Conservation (phyloP, 2,888 invertebrate species). For the Epirrhoe alternata region DNA sequence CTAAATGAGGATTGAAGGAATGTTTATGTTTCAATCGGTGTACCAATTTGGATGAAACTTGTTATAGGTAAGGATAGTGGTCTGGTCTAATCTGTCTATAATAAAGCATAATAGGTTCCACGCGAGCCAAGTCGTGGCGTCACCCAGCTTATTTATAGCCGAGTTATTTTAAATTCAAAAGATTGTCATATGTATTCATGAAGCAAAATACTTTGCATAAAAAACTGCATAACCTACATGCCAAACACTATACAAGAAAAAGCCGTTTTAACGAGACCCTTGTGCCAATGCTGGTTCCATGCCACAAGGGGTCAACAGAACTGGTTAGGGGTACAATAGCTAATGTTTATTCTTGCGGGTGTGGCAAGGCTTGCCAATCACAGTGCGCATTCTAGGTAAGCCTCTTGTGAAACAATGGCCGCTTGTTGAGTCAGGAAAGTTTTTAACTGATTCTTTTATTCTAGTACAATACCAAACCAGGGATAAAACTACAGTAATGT, state of each 20-base stretch:
- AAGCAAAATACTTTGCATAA: neutral
- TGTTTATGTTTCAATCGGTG: no score
- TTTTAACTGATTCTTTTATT: neutral
- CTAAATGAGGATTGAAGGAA: no score
- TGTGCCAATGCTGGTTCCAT: slow-evolving; percentile 2
- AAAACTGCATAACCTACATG: neutral
- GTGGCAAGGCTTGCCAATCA: slow-evolving; percentile 52
- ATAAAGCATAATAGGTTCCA: no score
- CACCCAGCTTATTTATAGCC: no score
- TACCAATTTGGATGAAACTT: no score
- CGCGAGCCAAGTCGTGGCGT: no score
- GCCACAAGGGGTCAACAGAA: slow-evolving; percentile 24
- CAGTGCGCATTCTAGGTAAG: slow-evolving; percentile 32
- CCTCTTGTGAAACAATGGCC: slow-evolving; percentile 32
- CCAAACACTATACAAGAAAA: slow-evolving; percentile 15
- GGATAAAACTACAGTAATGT: neutral
- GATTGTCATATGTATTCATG: neutral
- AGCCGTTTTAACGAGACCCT: slow-evolving; percentile 32
- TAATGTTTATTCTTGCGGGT: slow-evolving; percentile 44
- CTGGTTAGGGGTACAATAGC: slow-evolving; percentile 49
- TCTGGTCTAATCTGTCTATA: no score
- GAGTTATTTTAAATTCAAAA: neutral
- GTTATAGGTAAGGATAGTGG: no score
- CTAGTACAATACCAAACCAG: neutral
- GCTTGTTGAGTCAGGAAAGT: slow-evolving; percentile 1